These are phyloP conservation scores for Andricus grossulariae DNA, from an alignment of 1,140 invertebrate genomes.

Conservation along the genomic window DNA sequence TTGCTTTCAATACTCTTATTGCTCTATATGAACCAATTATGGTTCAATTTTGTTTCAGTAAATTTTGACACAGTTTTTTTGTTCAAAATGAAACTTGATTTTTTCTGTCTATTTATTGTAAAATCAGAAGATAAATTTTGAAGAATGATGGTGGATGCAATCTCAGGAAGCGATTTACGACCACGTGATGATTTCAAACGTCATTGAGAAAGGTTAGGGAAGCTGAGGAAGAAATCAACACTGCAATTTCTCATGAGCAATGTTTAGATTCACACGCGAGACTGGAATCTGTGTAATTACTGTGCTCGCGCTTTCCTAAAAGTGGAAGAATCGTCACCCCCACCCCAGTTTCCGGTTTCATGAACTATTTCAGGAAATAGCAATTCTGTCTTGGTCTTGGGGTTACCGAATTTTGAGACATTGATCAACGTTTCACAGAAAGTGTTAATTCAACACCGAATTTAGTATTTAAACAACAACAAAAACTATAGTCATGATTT, in stretches of 20 bases:
- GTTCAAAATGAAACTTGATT: no score
- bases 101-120: no score
- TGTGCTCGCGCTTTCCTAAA: not conserved
- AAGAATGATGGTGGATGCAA: not conserved
- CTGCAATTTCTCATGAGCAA: conserved; percentile 25
- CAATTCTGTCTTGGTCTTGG: no score
- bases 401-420: no score
- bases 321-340: conserved; percentile 20
- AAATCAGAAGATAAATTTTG: not conserved
- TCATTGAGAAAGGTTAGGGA: conserved; percentile 8
- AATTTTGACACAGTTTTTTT: no score
- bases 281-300: conserved; percentile 28
- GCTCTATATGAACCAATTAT: no score
- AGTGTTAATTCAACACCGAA: no score
- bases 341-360: conserved; percentile 3
- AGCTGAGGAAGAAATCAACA: conserved; percentile 15
- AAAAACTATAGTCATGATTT: no score
- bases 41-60: no score
- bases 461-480: no score
- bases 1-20: no score
- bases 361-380: not conserved
- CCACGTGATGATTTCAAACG: conserved; percentile 3
- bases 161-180: not conserved
- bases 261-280: conserved; percentile 26
- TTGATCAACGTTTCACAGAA: no score